Evolutionary conservation across 2,797 vertebrate species (phyloP).

Genomic region (Harpagifer antarcticus): DNA sequence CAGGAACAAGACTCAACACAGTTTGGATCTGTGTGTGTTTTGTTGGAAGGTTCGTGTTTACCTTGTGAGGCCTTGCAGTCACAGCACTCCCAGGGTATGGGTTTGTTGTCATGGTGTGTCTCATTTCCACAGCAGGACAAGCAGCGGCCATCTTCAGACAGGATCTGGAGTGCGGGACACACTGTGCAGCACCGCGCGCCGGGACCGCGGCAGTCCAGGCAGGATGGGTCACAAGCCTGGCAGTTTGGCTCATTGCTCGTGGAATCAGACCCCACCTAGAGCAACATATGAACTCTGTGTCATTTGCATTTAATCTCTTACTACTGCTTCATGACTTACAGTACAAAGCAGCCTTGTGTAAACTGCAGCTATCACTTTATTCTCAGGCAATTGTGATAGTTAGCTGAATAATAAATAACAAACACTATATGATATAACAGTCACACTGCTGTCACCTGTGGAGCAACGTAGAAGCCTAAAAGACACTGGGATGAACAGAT

Average conservation of each 20-base stretch:
- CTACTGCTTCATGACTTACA: neutral
- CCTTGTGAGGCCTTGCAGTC: slow-evolving; percentile 85
- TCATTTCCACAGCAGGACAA: slow-evolving; percentile 87
- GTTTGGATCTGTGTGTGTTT: slow-evolving; percentile 3
- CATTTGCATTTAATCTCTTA: neutral
- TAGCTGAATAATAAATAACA: slow-evolving; percentile 1
- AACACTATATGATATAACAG: neutral
- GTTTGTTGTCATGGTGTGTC: neutral
- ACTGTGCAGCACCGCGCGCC: slow-evolving; percentile 86
- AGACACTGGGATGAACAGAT: slow-evolving; percentile 88
- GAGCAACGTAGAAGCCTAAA: slow-evolving; percentile 84
- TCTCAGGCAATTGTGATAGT: neutral
- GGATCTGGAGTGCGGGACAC: slow-evolving; percentile 83
- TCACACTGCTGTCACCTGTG: slow-evolving; percentile 74
- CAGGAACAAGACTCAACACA: neutral
- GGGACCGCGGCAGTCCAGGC: slow-evolving; percentile 89
- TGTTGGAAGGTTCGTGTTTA: slow-evolving; percentile 56
- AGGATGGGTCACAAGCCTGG: slow-evolving; percentile 86
- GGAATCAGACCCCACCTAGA: slow-evolving; percentile 35
- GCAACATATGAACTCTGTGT: neutral
- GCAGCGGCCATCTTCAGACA: slow-evolving; percentile 88
- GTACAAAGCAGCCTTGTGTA: neutral
- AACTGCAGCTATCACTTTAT: neutral
- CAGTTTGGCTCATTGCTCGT: slow-evolving; percentile 79
- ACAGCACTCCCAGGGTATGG: slow-evolving; percentile 86